Conservation (phyloP, 2,797 vertebrate species). For the Eulemur mongoz region DNA sequence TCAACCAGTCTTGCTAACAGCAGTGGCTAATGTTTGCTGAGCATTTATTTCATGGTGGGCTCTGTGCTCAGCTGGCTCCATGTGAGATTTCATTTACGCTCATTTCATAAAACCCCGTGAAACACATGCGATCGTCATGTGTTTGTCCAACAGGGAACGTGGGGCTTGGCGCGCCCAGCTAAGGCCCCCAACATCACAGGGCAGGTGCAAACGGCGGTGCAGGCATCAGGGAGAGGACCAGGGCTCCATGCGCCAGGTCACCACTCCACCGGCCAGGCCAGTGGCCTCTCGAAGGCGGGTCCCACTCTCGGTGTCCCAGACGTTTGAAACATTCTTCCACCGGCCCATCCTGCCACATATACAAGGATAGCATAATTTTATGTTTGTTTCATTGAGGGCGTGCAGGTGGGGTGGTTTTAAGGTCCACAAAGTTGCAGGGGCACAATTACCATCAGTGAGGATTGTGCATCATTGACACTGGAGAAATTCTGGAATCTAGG, state of each 20-base stretch:
- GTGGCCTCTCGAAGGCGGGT: fast-evolving
- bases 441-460: not conserved
- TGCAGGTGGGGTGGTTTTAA: not conserved
- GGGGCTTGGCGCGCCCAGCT: fast-evolving
- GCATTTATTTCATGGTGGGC: not conserved
- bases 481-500: not conserved
- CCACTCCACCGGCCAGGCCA: fast-evolving
- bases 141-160: not conserved
- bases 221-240: not conserved
- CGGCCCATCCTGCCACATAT: fast-evolving
- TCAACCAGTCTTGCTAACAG: too few relatives aligned
- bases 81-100: not conserved
- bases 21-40: fast-evolving
- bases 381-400: not conserved
- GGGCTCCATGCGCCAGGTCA: not conserved
- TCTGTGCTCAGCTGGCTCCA: not conserved
- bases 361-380: not conserved
- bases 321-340: not conserved
- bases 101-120: not conserved
- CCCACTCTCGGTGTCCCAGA: fast-evolving
- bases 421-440: not conserved
- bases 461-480: not conserved
- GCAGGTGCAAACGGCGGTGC: too few relatives aligned
- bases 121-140: fast-evolving
- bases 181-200: not conserved